Evolutionary conservation across 2,113 vertebrate species (phyloP).

Genomic region (Pelusios castaneus): DNA sequence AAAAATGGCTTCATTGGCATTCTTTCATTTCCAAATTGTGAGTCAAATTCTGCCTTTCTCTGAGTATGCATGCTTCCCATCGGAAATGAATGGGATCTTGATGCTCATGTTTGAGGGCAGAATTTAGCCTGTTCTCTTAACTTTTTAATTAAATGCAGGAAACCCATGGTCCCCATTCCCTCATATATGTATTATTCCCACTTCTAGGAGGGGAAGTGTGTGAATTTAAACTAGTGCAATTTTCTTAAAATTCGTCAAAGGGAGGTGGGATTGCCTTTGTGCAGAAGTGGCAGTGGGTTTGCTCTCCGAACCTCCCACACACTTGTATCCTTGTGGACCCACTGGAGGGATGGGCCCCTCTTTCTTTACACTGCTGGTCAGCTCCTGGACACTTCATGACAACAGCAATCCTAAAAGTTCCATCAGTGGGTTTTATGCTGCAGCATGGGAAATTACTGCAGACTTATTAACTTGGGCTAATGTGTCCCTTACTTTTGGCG

Average conservation of each 20-base stretch:
- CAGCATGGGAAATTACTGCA: neutral
- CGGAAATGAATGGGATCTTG: neutral
- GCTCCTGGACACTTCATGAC: neutral
- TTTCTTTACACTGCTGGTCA: neutral
- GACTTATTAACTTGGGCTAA: neutral
- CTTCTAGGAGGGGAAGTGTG: neutral
- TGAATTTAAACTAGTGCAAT: neutral
- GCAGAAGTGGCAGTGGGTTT: neutral
- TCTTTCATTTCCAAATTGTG: neutral
- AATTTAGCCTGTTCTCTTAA: neutral
- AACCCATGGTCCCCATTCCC: neutral
- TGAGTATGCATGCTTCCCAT: neutral
- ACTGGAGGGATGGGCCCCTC: neutral
- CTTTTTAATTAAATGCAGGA: neutral
- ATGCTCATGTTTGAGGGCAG: neutral
- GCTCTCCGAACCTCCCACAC: neutral
- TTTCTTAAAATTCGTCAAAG: neutral
- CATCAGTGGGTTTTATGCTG: neutral
- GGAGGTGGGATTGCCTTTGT: neutral
- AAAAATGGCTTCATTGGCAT: neutral
- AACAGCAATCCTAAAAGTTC: neutral
- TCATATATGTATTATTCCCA: neutral
- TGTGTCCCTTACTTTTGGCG: neutral
- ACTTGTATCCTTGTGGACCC: neutral
- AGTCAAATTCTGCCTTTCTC: neutral